Conservation (phyloP, 2,113 vertebrate genomes). For the Menura novaehollandiae region DNA sequence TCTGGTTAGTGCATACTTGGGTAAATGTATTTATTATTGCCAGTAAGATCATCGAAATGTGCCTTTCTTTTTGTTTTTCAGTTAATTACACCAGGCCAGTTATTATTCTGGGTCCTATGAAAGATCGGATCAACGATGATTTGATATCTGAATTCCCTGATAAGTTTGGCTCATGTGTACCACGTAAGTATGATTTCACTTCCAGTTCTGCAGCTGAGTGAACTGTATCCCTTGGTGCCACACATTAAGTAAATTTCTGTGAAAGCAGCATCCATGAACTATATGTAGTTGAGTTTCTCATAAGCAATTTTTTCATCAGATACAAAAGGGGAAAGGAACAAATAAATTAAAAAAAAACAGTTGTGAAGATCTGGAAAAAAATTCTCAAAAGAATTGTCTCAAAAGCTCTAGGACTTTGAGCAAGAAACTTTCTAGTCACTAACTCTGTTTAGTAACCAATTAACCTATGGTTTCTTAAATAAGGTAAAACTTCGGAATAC, state of each 20-base stretch:
- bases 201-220: background rate
- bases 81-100: conserved; percentile 93
- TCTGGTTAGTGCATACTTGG: background rate
- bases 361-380: background rate
- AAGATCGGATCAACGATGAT: conserved; percentile 96
- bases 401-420: background rate
- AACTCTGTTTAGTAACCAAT: background rate
- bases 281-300: background rate
- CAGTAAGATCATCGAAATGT: background rate
- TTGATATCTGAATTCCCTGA: conserved; percentile 98
- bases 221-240: background rate
- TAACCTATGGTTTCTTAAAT: background rate
- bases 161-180: conserved; percentile 97
- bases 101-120: conserved; percentile 97
- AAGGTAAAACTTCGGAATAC: background rate
- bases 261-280: background rate
- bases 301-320: background rate
- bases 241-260: background rate
- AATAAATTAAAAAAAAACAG: background rate
- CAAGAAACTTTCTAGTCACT: background rate
- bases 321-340: background rate
- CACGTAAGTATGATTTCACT: conserved; percentile 83
- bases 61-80: conserved; percentile 60
- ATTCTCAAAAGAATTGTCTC: background rate
- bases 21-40: background rate